Base-by-base conservation (phyloP, 2,113 vertebrate genomes). In the Talpa occidentalis region DNA sequence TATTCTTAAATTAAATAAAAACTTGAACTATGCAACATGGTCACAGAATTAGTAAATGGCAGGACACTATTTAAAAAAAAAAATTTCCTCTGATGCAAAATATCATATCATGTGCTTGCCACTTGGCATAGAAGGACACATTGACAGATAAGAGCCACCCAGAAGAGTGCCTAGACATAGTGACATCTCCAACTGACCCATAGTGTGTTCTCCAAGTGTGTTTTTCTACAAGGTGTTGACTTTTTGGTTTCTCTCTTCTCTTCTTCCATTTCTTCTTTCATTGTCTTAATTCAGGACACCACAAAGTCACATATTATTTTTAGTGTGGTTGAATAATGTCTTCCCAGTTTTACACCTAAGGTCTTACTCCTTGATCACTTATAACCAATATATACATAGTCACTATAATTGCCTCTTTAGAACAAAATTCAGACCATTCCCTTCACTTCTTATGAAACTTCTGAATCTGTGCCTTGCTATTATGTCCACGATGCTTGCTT, bases 141-240 rank as follows among this genome's bases (percentile, higher is more conserved):
- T 12, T 47, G 56, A 21, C 11, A 7, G 19, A 2, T 0, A 44
- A 19, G 14, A 17, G 15, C 6, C 1, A n/a, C 28, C 7, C 30
- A 59, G 10, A 32, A 47, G 47, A 49, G 11, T 2, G 47, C 47
- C 47, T 49, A 49, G 47, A 49, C 14, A 49, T 0, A 37, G 26
- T 10, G 11, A 42, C 26, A 32, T 35, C n/a, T n/a, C 12, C 12
- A 37, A 79, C 9, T 32, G 64, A 9, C 9, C 7, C 21, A 3
- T 10, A 40, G n/a, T 14, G 49, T 40, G 14, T 42, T 60, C 47
- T 32, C 40, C 26, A 70, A 60, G 6, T 32, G n/a, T 15, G 14
- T 82, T 10, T 60, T 80, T 74, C 44, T 15, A 62, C 0, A 5
- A 54, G 42, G 42, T 59, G 16, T 10, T 19, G 12, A 62, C 87